These are phyloP conservation scores for Drosophila birchii DNA, from an alignment of 2,888 invertebrate genomes.

Conservation along the genomic window DNA sequence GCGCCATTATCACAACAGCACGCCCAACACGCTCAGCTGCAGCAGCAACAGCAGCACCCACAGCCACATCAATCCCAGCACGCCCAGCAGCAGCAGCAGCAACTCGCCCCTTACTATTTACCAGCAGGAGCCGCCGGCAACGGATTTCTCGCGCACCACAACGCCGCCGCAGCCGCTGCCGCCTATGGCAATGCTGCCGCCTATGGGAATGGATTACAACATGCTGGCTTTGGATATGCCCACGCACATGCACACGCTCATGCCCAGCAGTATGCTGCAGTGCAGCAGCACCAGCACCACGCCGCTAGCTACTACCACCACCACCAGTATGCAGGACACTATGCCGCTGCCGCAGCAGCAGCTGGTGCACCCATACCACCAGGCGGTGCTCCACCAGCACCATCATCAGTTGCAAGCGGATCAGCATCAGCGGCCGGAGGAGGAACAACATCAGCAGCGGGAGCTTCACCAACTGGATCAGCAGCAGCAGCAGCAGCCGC, in stretches of 20 bases:
- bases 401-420: constrained; percentile 54
- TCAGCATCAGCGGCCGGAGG: constrained; percentile 51
- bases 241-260: constrained; percentile 78
- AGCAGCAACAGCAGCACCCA: constrained; percentile 51
- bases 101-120: constrained; percentile 81
- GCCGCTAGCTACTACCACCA: constrained; percentile 85
- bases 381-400: constrained; percentile 43
- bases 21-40: constrained; percentile 51
- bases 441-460: constrained; percentile 60
- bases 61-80: constrained; percentile 53
- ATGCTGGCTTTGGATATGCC: constrained; percentile 85
- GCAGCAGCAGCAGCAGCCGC: constrained; percentile 46
- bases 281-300: constrained; percentile 67
- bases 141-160: constrained; percentile 79
- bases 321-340: constrained; percentile 81
- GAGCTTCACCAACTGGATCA: constrained; percentile 62
- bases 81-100: constrained; percentile 49
- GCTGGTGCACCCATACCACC: constrained; percentile 74
- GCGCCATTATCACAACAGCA: constrained; percentile 61
- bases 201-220: constrained; percentile 82
- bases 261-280: constrained; percentile 59
- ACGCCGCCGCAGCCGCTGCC: constrained; percentile 78
- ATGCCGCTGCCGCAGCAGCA: constrained; percentile 83
- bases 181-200: constrained; percentile 82
- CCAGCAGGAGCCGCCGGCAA: constrained; percentile 73